A percentile compares a stretch with the other conserved stretches of the same genome.
phyloP scores from a whole-genome alignment of 1,140 invertebrate genomes.

The Zaprionus lachaisei region DNA sequence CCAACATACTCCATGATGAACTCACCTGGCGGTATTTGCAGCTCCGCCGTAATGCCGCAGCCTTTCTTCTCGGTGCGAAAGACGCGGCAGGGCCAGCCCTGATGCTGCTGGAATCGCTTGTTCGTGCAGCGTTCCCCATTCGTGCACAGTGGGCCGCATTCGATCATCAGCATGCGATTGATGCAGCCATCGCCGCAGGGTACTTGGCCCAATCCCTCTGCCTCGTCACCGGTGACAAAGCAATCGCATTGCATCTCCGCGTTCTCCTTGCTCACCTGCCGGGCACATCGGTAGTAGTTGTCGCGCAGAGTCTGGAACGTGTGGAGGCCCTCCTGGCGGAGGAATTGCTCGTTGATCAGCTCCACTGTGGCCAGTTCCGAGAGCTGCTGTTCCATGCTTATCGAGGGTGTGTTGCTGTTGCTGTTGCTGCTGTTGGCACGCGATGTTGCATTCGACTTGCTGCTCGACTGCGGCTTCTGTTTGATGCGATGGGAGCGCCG shows the following conservation, averaged over 20 bases:
- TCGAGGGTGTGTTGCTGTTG: conserved; percentile 34
- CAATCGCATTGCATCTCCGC: conserved; percentile 99
- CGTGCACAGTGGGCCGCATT: conserved; percentile 96
- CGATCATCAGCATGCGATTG: conserved; percentile 98
- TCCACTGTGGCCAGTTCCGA: conserved; percentile 71
- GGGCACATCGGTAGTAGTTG: conserved; percentile 93
- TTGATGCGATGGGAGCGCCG: conserved; percentile 80
- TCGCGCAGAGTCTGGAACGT: conserved; percentile 93
- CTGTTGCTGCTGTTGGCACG: conserved; percentile 29
- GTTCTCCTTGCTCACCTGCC: conserved; percentile 93
- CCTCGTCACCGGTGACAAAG: conserved; percentile 85
- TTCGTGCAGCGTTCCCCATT: conserved; percentile 96
- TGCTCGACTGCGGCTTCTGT: conserved; percentile 64
- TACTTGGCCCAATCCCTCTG: conserved; percentile 90
- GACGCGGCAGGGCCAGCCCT: conserved; percentile 93
- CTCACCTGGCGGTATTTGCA: conserved; percentile 92
- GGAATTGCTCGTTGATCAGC: conserved; percentile 74
- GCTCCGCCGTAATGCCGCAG: conserved; percentile 93
- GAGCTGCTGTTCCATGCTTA: conserved; percentile 73
- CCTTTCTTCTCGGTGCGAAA: conserved; percentile 98
- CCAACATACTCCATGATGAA: conserved; percentile 99
- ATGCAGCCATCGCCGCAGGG: conserved; percentile 98
- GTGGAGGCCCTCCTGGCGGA: conserved; percentile 88
- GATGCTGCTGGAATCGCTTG: conserved; percentile 95
- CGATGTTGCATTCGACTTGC: conserved; percentile 57